Evolutionary conservation across 2,888 invertebrate genomes (phyloP).

Genomic region (Monopis laevigella): DNA sequence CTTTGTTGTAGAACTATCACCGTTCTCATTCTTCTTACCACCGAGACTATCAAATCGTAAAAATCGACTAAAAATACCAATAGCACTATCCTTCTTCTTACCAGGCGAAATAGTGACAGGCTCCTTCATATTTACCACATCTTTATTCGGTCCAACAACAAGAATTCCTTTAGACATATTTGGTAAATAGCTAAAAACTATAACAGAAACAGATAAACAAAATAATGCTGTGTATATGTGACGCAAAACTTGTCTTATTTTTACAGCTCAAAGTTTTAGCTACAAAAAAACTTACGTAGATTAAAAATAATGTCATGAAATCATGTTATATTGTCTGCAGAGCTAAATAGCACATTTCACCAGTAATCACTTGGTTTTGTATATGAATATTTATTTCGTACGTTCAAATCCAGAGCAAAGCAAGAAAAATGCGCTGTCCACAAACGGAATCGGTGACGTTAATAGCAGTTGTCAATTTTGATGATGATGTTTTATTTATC

Average conservation of each 20-base stretch:
- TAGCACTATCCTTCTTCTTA: constrained; percentile 49
- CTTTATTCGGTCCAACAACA: constrained; percentile 50
- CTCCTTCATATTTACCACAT: constrained; percentile 45
- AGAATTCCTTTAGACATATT: constrained; percentile 54
- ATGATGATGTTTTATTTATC: too few relatives aligned
- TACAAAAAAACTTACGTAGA: constrained; percentile 29
- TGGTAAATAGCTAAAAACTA: constrained; percentile 19
- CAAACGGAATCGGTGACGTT: too few relatives aligned
- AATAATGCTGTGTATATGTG: constrained; percentile 50
- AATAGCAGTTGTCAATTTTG: too few relatives aligned
- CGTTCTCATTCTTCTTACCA: constrained; percentile 30
- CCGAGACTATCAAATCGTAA: constrained; percentile 41
- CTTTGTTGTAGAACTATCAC: constrained; percentile 27
- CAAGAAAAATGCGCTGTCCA: too few relatives aligned
- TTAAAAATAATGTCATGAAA: constrained; percentile 39
- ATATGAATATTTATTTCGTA: too few relatives aligned
- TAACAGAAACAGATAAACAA: constrained; percentile 51
- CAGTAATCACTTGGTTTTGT: too few relatives aligned
- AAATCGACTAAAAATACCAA: constrained; percentile 46
- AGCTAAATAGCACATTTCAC: too few relatives aligned
- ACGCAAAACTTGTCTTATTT: constrained; percentile 46
- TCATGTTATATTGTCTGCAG: too few relatives aligned
- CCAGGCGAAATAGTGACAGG: constrained; percentile 45
- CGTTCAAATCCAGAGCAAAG: too few relatives aligned
- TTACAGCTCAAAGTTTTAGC: constrained; percentile 26